Evolutionary conservation across 2,888 invertebrate species (phyloP).

Genomic region (Elegia similella): DNA sequence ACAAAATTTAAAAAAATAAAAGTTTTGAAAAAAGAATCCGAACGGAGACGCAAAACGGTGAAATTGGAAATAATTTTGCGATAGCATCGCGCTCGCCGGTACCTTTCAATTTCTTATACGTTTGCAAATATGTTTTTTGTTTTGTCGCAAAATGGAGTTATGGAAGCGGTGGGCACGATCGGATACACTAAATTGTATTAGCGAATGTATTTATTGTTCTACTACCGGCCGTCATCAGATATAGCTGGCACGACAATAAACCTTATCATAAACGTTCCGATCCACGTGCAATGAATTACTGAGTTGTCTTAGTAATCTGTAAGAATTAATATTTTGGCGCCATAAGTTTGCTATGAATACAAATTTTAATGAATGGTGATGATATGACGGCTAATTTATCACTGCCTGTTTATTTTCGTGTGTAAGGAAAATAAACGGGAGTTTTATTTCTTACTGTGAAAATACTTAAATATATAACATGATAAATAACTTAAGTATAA

Average conservation of each 20-base stretch:
- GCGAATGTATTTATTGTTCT: constrained; percentile 23
- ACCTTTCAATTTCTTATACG: constrained; percentile 76
- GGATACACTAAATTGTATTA: constrained; percentile 34
- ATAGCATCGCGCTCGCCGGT: constrained; percentile 74
- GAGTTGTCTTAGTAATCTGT: constrained; percentile 7
- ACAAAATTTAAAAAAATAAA: constrained; percentile 57
- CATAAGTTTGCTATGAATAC: background rate
- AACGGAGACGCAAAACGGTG: constrained; percentile 74
- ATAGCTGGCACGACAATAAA: constrained; percentile 11
- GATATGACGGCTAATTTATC: too few relatives aligned
- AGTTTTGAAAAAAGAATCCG: constrained; percentile 37
- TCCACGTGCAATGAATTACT: constrained; percentile 10
- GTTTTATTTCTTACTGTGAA: too few relatives aligned
- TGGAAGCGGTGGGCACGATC: constrained; percentile 36
- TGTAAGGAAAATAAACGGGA: too few relatives aligned
- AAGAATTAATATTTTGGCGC: constrained; percentile 14
- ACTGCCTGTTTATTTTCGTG: too few relatives aligned
- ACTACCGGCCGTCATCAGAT: constrained; percentile 11
- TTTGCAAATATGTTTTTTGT: constrained; percentile 67
- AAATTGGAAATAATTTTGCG: constrained; percentile 81
- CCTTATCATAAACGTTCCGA: constrained; percentile 8
- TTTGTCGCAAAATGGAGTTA: constrained; percentile 53
- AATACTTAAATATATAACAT: too few relatives aligned
- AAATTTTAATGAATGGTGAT: background rate
- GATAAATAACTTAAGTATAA: too few relatives aligned